Evolutionary conservation across 1,140 invertebrate species (phyloP).

Genomic region (Saccostrea glomerata): DNA sequence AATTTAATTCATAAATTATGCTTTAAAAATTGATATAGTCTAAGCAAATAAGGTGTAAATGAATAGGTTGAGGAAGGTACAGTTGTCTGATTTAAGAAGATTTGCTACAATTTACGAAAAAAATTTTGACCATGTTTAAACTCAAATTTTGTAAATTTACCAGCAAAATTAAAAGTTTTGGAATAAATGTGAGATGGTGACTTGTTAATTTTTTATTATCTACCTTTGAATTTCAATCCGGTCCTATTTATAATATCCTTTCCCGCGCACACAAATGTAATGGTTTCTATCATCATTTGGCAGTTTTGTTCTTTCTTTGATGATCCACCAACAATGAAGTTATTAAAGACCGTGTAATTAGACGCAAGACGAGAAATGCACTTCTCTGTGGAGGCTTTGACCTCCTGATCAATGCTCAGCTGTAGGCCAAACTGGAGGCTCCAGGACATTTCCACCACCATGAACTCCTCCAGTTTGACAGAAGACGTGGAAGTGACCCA

Average conservation of each 20-base stretch:
- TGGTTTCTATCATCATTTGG: slow-evolving; percentile 42
- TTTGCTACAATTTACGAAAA: no score
- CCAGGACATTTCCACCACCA: slow-evolving; percentile 64
- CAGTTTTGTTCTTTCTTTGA: slow-evolving; percentile 16
- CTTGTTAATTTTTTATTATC: no score
- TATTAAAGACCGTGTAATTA: not conserved
- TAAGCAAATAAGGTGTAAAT: no score
- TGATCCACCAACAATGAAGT: slow-evolving; percentile 48
- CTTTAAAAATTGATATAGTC: no score
- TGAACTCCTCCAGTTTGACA: slow-evolving; percentile 50
- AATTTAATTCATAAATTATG: no score
- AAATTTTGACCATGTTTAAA: no score
- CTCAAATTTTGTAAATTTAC: no score
- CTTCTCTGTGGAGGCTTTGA: not conserved
- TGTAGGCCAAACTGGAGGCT: slow-evolving; percentile 55
- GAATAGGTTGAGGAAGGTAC: no score
- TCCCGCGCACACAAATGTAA: slow-evolving; percentile 30
- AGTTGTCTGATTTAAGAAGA: no score
- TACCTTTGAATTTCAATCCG: not conserved
- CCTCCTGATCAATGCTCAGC: slow-evolving; percentile 33
- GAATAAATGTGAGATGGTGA: no score
- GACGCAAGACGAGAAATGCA: slow-evolving; percentile 21
- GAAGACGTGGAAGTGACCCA: slow-evolving; percentile 61
- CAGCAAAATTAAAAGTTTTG: no score
- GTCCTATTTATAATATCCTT: slow-evolving; percentile 27